Conservation (phyloP, 1,140 invertebrate genomes). For the Pygmarrhopalites habei region DNA sequence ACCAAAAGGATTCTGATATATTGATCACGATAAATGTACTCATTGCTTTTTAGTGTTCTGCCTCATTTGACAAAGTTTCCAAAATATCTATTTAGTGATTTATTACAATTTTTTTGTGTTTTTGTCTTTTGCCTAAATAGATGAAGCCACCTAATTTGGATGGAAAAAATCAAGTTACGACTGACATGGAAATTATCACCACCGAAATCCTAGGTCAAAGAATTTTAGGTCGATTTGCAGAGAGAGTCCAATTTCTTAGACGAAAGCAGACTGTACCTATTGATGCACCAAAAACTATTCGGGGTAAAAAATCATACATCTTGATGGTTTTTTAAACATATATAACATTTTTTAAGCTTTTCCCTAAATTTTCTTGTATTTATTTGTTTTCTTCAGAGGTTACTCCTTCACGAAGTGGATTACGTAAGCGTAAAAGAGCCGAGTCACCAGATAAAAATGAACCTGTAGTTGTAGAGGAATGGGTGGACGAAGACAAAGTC, state of each 20-base stretch:
- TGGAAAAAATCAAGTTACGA: slow-evolving; percentile 90
- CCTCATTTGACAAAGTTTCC: too few species aligned
- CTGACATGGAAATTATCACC: slow-evolving; percentile 92
- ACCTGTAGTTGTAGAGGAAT: slow-evolving; percentile 84
- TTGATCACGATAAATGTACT: too few species aligned
- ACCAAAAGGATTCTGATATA: neutral
- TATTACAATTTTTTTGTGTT: too few species aligned
- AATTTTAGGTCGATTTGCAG: slow-evolving; percentile 77
- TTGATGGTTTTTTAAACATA: too few species aligned
- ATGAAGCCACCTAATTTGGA: slow-evolving; percentile 73
- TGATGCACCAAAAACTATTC: slow-evolving; percentile 80
- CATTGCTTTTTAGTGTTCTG: too few species aligned
- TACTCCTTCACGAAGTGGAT: slow-evolving; percentile 82
- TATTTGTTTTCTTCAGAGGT: slow-evolving; percentile 57
- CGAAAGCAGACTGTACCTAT: slow-evolving; percentile 89
- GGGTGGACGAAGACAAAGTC: slow-evolving; percentile 91
- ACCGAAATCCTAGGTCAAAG: slow-evolving; percentile 83
- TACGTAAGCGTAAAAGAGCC: slow-evolving; percentile 81
- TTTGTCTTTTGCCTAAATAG: too few species aligned
- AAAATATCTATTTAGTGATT: too few species aligned
- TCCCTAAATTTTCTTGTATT: slow-evolving; percentile 4
- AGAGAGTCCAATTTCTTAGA: slow-evolving; percentile 85
- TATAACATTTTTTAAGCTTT: neutral
- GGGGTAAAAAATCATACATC: slow-evolving; percentile 51
- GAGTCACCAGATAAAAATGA: slow-evolving; percentile 83